Conservation (phyloP, 2,888 invertebrate species). For the Agrochola lota region DNA sequence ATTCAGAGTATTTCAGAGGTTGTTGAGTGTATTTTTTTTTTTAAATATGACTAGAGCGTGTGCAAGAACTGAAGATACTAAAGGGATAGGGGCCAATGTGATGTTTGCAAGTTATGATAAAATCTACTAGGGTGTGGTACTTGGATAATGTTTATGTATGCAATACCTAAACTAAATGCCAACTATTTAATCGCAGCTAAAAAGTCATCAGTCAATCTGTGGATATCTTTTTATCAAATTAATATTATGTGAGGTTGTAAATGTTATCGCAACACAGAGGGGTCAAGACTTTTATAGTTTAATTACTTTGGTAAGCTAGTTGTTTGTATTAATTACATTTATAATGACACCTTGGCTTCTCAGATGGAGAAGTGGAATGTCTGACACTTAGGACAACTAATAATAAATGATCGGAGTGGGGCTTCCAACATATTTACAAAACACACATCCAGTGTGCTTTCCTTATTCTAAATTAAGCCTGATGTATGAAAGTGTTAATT, state of each 20-base stretch:
- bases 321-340: slow-evolving; percentile 31
- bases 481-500: background rate
- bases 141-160: background rate
- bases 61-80: background rate
- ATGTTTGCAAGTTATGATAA: background rate
- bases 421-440: background rate
- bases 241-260: slow-evolving; percentile 34
- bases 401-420: too few species aligned
- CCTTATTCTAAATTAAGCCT: background rate
- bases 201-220: slow-evolving; percentile 32
- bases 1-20: background rate
- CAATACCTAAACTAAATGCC: slow-evolving; percentile 9
- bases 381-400: background rate
- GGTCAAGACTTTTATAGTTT: slow-evolving; percentile 48
- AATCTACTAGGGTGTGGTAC: background rate
- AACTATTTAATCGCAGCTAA: slow-evolving; percentile 20
- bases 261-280: slow-evolving; percentile 42
- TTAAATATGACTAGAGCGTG: too few species aligned
- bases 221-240: slow-evolving; percentile 35
- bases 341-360: slow-evolving; percentile 29
- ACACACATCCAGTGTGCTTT: background rate
- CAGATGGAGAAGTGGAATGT: background rate
- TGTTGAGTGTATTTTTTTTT: too few species aligned
- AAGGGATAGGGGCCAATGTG: background rate
- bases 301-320: slow-evolving; percentile 41